Evolutionary conservation across 2,797 vertebrate genomes (phyloP), one percentile per base, ranked within the genome.

Genomic region (Sebastes steindachneri): DNA sequence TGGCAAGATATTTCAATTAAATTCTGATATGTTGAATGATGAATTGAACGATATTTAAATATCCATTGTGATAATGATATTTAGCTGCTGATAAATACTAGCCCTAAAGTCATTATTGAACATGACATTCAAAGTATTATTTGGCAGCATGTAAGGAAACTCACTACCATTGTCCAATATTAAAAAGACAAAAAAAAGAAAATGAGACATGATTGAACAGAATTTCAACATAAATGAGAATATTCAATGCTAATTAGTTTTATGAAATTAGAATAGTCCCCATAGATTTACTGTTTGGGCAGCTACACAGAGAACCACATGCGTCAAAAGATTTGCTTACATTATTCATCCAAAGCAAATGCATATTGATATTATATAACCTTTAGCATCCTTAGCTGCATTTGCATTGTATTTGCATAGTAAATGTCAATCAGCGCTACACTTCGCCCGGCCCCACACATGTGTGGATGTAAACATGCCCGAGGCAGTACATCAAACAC

Each of bases 331-430:
- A 55, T 73, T 81, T 87, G 28, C 73, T 77, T 81, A 69, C 77
- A 87, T 90, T 87, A 88, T 87, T 91, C 65, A 88, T 79, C 68
- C 70, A 76, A 81, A 91, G 77, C 45, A 74, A 84, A 89, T 84
- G 85, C 88, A 85, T 85, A 82, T 77, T 86, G 83, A 84, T 83
- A 78, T 15, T 23, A 64, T 68, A 37, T 70, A 89, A 91, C 86
- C 85, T 89, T 91, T 85, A 29, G 48, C 75, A 85, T 88, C 51
- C 14, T 70, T 77, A 64, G 63, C 45, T 57, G 19, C 41, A 79
- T 94, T 91, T 93, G 85, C 92, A 89, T 92, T 33, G 53, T 59
- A 90, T 91, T 92, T 92, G 82, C 87, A 90, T 87, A 81, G 82
- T 29, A 80, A 88, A 92, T 89, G 84, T 83, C 88, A 88, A 78